These are phyloP conservation scores for Gobiocypris rarus DNA, from an alignment of 2,113 vertebrate species.

Conservation along the genomic window DNA sequence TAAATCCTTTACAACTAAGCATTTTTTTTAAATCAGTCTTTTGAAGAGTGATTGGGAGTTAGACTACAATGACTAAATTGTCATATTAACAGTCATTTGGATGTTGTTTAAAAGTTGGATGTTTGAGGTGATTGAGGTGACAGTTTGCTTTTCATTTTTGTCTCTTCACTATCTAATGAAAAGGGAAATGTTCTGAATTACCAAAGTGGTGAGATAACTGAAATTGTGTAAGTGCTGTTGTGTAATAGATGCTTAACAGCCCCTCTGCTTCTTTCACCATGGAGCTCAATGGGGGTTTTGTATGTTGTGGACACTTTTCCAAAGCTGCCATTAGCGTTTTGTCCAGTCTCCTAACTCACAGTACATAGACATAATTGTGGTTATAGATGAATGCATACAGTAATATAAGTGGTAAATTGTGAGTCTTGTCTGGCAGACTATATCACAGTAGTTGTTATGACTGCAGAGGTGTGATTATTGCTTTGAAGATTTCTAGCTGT, in stretches of 20 bases:
- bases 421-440: background rate
- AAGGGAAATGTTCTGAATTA: background rate
- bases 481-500: conserved; percentile 20
- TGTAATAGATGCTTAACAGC: conserved; percentile 4
- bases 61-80: background rate
- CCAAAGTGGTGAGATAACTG: background rate
- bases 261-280: background rate
- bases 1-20: background rate
- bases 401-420: background rate
- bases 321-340: conserved; percentile 19
- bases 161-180: background rate
- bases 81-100: background rate
- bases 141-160: background rate
- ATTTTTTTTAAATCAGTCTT: background rate
- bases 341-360: background rate
- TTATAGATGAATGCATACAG: background rate
- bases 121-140: background rate
- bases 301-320: conserved; percentile 4
- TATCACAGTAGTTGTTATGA: background rate
- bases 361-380: conserved; percentile 13
- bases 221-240: conserved; percentile 27
- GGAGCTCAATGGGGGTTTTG: background rate
- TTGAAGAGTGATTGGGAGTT: background rate
- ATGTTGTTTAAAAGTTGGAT: background rate
- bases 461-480: conserved; percentile 38